Percentiles rank a stretch among this genome's conserved stretches.
Conservation (phyloP, 2,797 vertebrate genomes). For the Myiotriccus ornatus region DNA sequence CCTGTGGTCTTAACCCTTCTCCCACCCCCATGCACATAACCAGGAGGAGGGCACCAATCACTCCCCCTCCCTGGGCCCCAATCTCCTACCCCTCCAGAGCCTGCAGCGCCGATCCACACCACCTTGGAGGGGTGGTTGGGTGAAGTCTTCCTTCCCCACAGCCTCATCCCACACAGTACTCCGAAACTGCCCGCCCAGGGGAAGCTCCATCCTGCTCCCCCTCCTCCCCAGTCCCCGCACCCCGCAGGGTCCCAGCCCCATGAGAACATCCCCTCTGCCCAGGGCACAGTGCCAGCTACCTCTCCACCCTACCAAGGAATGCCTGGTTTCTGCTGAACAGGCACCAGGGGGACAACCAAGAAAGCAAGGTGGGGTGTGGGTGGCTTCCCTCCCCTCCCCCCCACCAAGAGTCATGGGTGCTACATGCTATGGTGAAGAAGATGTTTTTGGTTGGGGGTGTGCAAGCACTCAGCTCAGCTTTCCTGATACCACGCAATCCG, state of each 20-base stretch:
- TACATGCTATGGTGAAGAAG: background rate
- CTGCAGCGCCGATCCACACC: background rate
- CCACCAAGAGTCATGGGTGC: background rate
- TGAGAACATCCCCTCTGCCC: background rate
- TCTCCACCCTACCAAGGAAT: background rate
- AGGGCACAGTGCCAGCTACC: background rate
- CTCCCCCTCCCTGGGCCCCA: background rate
- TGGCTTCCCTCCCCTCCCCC: background rate
- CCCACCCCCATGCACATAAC: fast-evolving
- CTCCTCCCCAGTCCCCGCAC: background rate
- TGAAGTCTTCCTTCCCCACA: constrained; percentile 41
- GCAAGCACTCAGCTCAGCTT: background rate
- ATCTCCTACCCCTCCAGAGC: constrained; percentile 36
- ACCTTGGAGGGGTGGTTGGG: background rate
- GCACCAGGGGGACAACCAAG: background rate
- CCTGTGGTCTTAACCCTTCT: background rate
- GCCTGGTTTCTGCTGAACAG: background rate
- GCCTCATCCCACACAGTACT: constrained; percentile 29
- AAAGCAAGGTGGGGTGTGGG: background rate
- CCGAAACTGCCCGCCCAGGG: constrained; percentile 38
- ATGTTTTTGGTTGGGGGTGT: background rate
- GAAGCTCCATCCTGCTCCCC: constrained; percentile 13
- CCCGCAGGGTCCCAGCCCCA: background rate
- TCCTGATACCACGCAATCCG: background rate
- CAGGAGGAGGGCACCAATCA: background rate